Evolutionary conservation across 2,797 vertebrate genomes (phyloP), one percentile per base, ranked within the genome.

Genomic region (Tragopan temminckii): DNA sequence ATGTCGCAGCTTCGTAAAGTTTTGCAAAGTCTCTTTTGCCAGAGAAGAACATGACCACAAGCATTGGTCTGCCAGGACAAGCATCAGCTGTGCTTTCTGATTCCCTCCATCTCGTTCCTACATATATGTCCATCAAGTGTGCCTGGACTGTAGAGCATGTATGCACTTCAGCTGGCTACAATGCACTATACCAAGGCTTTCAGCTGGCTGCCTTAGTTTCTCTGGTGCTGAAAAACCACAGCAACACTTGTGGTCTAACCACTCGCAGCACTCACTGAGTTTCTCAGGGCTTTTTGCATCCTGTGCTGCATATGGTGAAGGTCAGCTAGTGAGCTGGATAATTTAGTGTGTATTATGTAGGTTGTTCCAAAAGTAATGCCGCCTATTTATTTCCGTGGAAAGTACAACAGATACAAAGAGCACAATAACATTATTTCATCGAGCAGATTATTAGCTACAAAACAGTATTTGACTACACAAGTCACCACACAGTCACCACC

Each of bases 51-150:
- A 15, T 15, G 71, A 43, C n/a, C 52, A 45, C 0, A 11, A 33
- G 43, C 2, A 67, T 24, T 15, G 40, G 11, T 11, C 23, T 71
- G 25, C 46, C 52, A 29, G 13, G 29, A 27, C 0, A 0, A 18
- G 16, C 36, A 19, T 24, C 45, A 33, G 55, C 10, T 7, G 0
- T 50, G 29, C 58, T 77, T 58, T 13, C 58, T 25, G 45, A 66
- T 4, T 23, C 21, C 23, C 24, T 80, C 25, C 23, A 12, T 55
- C 16, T 31, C 9, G 11, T 62, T 35, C 6, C 5, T 13, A 46
- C 24, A 5, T 7, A 9, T 58, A 16, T 10, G 27, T 38, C 55
- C 24, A 1, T 1, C 0, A 3, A n/a, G 36, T 3, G 2, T 8
- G 63, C 14, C 15, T 31, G 18, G 45, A 14, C 27, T 42, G 63